A percentile compares a stretch with the other conserved stretches of the same genome.
phyloP scores from a whole-genome alignment of 2,113 vertebrate genomes.

The Oncorhynchus masou region DNA sequence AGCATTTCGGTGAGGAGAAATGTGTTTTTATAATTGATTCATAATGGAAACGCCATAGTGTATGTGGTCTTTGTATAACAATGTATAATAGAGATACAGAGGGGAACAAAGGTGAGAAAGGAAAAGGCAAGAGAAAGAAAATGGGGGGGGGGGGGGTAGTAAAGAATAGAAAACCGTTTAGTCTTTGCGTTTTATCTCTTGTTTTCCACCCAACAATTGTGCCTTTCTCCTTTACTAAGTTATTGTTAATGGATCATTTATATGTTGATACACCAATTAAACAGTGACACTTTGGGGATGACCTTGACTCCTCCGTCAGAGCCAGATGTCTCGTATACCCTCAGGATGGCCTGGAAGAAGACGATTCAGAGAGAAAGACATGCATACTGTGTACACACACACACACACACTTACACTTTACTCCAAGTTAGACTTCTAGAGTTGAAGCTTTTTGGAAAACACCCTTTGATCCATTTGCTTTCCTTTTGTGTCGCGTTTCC shows the following conservation, averaged over 20 bases:
- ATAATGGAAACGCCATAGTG: too few species aligned
- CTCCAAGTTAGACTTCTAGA: neutral
- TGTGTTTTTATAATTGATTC: neutral
- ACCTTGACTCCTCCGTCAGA: conserved; percentile 1
- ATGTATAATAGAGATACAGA: conserved; percentile 10
- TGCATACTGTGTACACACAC: neutral
- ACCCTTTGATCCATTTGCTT: too few species aligned
- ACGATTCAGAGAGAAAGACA: neutral
- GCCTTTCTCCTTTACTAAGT: conserved; percentile 41
- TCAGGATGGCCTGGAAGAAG: neutral
- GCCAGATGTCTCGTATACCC: neutral
- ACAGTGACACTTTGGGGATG: conserved; percentile 23
- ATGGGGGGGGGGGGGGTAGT: too few species aligned
- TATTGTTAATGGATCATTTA: conserved; percentile 13
- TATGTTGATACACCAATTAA: neutral
- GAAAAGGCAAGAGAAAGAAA: neutral
- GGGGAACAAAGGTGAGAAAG: conserved; percentile 34
- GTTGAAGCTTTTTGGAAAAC: too few species aligned
- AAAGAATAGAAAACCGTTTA: neutral
- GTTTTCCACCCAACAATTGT: conserved; percentile 19
- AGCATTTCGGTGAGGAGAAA: neutral
- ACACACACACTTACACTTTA: neutral
- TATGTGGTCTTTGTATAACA: neutral
- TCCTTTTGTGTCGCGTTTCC: too few species aligned
- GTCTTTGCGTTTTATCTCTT: conserved; percentile 6